Evolutionary conservation across 1,140 invertebrate genomes (phyloP).

Genomic region (Arctopsyche grandis): DNA sequence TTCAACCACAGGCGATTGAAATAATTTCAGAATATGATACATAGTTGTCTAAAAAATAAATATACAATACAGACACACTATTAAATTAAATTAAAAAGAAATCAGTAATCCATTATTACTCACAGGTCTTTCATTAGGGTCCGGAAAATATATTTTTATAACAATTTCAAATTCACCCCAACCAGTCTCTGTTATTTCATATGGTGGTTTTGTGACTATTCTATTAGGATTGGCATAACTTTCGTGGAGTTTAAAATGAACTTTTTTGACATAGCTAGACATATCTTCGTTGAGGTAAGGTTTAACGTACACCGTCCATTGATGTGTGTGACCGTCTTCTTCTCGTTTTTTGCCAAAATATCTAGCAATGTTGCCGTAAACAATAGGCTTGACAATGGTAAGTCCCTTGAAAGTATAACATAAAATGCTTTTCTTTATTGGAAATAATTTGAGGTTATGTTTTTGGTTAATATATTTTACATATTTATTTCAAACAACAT

Average conservation of each 20-base stretch:
- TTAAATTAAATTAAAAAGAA: constrained; percentile 12
- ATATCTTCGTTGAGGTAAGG: constrained; percentile 95
- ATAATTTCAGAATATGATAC: constrained; percentile 96
- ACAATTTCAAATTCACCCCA: constrained; percentile 99
- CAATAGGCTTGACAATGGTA: constrained; percentile 93
- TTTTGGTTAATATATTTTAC: not conserved
- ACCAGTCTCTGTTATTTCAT: constrained; percentile 97
- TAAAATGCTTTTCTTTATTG: not conserved
- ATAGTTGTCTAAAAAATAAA: constrained; percentile 82
- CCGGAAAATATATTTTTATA: constrained; percentile 98
- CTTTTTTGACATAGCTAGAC: constrained; percentile 95
- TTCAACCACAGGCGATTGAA: constrained; percentile 77
- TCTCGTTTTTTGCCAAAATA: constrained; percentile 98
- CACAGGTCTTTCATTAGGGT: constrained; percentile 95
- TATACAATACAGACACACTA: constrained; percentile 14
- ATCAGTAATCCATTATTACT: constrained; percentile 52
- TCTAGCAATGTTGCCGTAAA: constrained; percentile 95
- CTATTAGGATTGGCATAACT: constrained; percentile 96
- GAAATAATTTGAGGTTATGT: not conserved
- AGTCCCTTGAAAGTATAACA: constrained; percentile 74
- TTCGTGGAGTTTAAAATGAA: constrained; percentile 97
- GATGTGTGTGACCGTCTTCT: constrained; percentile 98
- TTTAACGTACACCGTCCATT: constrained; percentile 98
- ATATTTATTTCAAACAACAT: not conserved
- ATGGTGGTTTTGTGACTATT: constrained; percentile 93